Percentiles rank a stretch among this genome's conserved stretches.
Evolutionary conservation across 1,140 invertebrate genomes (phyloP).

Genomic region (Eciton burchellii): DNA sequence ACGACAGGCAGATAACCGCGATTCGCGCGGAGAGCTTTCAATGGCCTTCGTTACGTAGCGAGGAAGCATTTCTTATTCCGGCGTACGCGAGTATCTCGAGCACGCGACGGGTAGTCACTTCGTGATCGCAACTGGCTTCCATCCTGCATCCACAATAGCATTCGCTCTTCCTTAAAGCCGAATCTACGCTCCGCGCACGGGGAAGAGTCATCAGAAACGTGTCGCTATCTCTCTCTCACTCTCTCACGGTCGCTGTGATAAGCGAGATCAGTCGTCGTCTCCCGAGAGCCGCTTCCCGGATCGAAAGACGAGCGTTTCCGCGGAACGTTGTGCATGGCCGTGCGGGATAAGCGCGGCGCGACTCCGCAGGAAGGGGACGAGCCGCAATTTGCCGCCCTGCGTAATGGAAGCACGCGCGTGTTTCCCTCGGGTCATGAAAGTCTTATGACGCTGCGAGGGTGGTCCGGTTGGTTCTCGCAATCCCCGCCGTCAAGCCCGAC

Average conservation of each 20-base stretch:
- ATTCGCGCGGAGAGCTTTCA: conserved; percentile 24
- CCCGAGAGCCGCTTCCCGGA: conserved; percentile 62
- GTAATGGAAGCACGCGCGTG: conserved; percentile 66
- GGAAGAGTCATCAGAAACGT: too few species aligned
- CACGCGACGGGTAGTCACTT: conserved; percentile 44
- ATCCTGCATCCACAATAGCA: conserved; percentile 41
- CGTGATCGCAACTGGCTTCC: conserved; percentile 28
- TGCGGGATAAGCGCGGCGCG: conserved; percentile 32
- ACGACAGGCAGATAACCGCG: conserved; percentile 2
- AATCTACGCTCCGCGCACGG: too few species aligned
- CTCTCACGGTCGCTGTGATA: background rate
- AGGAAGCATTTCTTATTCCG: conserved; percentile 52
- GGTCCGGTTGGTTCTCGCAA: conserved; percentile 68
- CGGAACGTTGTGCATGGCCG: conserved; percentile 60
- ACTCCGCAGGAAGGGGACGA: background rate
- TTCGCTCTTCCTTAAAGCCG: conserved; percentile 42
- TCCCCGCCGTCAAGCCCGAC: conserved; percentile 72
- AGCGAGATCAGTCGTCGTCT: conserved; percentile 39
- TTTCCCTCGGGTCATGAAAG: conserved; percentile 75
- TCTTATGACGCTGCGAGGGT: conserved; percentile 72
- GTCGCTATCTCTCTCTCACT: conserved; percentile 1
- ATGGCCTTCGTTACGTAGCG: conserved; percentile 41
- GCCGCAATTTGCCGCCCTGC: conserved; percentile 58
- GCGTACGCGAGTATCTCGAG: conserved; percentile 45
- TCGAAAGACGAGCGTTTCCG: conserved; percentile 77